Base-by-base conservation (phyloP, 30 jellyfish, hydroid and myxozoan genomes). In the Pelagia noctiluca region DNA sequence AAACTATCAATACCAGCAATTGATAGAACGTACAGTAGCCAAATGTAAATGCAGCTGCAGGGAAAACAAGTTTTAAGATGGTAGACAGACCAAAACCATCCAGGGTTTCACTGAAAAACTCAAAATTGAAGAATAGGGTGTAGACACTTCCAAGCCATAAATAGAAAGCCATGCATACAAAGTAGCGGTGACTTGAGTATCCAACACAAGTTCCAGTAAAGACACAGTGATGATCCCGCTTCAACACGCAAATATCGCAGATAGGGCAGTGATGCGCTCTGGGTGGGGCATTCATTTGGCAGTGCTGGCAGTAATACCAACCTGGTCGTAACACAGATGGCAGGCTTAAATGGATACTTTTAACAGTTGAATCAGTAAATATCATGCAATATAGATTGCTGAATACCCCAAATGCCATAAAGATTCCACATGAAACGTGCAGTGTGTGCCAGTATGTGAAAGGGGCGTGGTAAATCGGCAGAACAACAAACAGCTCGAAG, bases 161-260 rank as follows among this genome's bases (percentile, higher is more conserved):
- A 67, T 78, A 80, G 10, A 75, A 64, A 7, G 87, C 92, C 95
- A 92, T 79, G 71, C 87, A 57, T 29, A 92, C 16, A 57, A 92
- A 92, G 46, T 92, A 88, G 8, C 98, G 98, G 62, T 92, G 98
- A 73, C 81, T 92, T 10, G 69, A 35, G 79, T 71, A 78, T 22
- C 98, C 98, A 50, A 92, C 96, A 68, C 98, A 92, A 71, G 85
- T 92, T 32, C 98, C 98, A 54, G 98, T 84, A 47, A 92, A 92
- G 21, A 92, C 57, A 61, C 98, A 92, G 53, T 92, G 98, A 67
- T 92, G 98, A 42, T 92, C 98, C 8, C 98, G 88, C 69, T 92
- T 92, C 10, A 92, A 46, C 52, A 92, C 90, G 71, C 98, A 92
- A 12, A 92, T 89, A 3, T 92, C 93, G 35, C 98, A 92, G 11